These are phyloP conservation scores for Pedetes capensis DNA, from an alignment of 2,113 vertebrate genomes.

Conservation along the genomic window DNA sequence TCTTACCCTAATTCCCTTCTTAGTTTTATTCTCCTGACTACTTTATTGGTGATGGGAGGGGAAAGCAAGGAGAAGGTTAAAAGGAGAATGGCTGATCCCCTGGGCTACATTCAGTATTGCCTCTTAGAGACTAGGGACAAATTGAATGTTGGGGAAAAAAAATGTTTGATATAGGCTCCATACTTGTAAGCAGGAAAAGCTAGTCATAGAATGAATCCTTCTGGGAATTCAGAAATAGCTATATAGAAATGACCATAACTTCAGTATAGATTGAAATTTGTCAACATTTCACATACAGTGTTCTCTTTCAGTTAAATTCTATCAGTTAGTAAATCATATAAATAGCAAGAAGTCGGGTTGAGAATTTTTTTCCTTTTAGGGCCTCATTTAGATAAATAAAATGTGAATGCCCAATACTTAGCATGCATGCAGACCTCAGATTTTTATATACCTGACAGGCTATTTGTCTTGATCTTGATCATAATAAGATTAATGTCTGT, in stretches of 20 bases:
- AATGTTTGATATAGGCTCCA: not conserved
- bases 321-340: not conserved
- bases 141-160: not conserved
- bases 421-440: not conserved
- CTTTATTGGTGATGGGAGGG: not conserved
- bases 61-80: not conserved
- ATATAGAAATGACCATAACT: not conserved
- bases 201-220: not conserved
- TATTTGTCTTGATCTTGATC: slow-evolving; percentile 30
- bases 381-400: slow-evolving; percentile 42
- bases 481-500: slow-evolving; percentile 24
- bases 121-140: not conserved
- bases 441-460: not conserved
- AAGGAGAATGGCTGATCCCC: not conserved
- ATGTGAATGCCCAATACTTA: not conserved
- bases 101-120: not conserved
- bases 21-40: not conserved
- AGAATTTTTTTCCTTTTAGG: not conserved
- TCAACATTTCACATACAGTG: not conserved
- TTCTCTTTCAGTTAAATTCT: not conserved
- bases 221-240: slow-evolving; percentile 19
- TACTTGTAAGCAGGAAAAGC: not conserved
- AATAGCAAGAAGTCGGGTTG: slow-evolving; percentile 35
- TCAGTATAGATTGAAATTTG: not conserved
- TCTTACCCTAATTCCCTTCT: not conserved